Conservation (phyloP, 2,888 invertebrate species). For the Hypomecis atomaria region DNA sequence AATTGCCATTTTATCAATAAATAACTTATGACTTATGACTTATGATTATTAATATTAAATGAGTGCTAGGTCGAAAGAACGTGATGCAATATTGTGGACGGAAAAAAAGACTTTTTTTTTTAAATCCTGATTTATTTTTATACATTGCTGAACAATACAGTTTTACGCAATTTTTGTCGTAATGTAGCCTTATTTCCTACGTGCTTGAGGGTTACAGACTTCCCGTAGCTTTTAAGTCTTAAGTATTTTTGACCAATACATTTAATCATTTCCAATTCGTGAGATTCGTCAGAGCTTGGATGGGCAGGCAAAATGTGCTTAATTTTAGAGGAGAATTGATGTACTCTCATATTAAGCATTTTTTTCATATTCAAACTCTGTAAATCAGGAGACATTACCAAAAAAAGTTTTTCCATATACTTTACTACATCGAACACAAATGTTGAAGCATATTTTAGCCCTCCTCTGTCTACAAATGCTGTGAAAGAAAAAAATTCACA, state of each 20-base stretch:
- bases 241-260: constrained; percentile 15
- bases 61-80: no score
- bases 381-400: constrained; percentile 16
- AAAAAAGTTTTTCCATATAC: constrained; percentile 16
- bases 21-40: no score
- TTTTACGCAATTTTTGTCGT: constrained; percentile 16
- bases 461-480: constrained; percentile 21
- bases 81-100: no score
- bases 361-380: constrained; percentile 22
- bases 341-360: neutral
- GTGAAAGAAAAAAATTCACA: constrained; percentile 16
- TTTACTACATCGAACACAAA: constrained; percentile 19
- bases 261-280: constrained; percentile 28
- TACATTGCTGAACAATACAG: constrained; percentile 6
- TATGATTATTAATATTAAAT: no score
- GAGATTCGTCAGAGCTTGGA: constrained; percentile 23
- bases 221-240: constrained; percentile 8
- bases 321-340: constrained; percentile 10
- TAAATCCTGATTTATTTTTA: no score
- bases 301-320: constrained; percentile 26
- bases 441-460: constrained; percentile 23
- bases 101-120: no score
- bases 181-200: constrained; percentile 14
- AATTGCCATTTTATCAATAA: no score
- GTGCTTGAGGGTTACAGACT: constrained; percentile 10